Percentiles rank a stretch among this genome's conserved stretches.
These are phyloP conservation scores for Enteromius anoplus DNA, from an alignment of 2,797 vertebrate species.

Conservation along the genomic window DNA sequence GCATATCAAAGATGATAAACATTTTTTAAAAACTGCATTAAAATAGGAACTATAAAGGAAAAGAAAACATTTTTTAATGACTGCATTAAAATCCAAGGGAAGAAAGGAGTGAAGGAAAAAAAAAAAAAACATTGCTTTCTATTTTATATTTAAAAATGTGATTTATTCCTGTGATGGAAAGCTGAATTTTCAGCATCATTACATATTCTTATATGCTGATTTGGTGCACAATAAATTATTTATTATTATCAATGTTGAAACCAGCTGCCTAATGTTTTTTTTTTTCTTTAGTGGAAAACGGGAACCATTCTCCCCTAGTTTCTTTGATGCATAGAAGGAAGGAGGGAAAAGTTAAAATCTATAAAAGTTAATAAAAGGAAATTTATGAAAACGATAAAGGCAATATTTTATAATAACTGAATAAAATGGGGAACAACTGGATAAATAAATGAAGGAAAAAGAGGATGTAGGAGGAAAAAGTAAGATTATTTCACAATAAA, in stretches of 20 bases:
- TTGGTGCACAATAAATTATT: not conserved
- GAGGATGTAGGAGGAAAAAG: not conserved
- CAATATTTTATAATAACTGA: not conserved
- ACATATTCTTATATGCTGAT: not conserved
- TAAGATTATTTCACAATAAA: not conserved
- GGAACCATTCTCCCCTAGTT: not conserved
- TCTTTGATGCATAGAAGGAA: not conserved
- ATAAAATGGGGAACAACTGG: not conserved
- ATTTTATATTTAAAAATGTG: not conserved
- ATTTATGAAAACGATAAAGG: not conserved
- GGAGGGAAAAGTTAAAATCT: not conserved
- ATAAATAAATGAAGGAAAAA: not conserved
- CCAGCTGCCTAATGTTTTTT: not conserved
- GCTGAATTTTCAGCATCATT: not conserved
- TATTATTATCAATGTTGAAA: not conserved
- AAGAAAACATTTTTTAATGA: not conserved
- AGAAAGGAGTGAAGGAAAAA: not conserved
- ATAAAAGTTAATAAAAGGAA: not conserved
- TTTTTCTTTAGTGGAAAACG: not conserved
- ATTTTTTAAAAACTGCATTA: not conserved
- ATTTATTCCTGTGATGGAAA: not conserved
- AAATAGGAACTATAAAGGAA: not conserved
- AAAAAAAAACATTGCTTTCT: not conserved
- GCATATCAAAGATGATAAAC: slow-evolving; percentile 25
- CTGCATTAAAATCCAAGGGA: not conserved